A percentile compares a stretch with the other conserved stretches of the same genome.
These are phyloP conservation scores for Papilio helenus DNA, from an alignment of 1,140 invertebrate genomes.

Conservation along the genomic window DNA sequence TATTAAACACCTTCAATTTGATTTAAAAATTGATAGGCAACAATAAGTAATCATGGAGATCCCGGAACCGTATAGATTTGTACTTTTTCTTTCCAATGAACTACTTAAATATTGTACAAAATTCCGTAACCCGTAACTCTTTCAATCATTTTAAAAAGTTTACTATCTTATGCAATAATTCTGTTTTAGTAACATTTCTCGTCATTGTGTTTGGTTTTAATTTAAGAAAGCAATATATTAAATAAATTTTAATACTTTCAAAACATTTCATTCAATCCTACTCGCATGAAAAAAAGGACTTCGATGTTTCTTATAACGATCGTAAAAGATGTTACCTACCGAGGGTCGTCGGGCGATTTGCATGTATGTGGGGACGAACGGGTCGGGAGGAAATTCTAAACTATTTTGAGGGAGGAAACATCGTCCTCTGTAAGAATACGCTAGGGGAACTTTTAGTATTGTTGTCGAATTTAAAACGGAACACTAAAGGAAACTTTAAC, in stretches of 20 bases:
- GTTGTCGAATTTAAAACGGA: constrained; percentile 36
- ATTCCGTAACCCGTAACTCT: no score
- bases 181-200: no score
- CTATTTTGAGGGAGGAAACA: constrained; percentile 36
- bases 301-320: constrained; percentile 26
- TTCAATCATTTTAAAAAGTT: no score
- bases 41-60: no score
- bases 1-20: no score
- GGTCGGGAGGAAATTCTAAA: constrained; percentile 33
- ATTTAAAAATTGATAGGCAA: no score
- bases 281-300: not conserved
- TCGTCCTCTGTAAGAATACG: constrained; percentile 33
- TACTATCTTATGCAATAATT: no score
- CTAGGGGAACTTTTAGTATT: constrained; percentile 36
- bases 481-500: constrained; percentile 21
- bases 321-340: constrained; percentile 29
- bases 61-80: no score
- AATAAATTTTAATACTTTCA: not conserved
- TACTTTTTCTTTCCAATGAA: no score
- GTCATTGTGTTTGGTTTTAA: not conserved
- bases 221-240: not conserved
- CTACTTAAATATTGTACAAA: no score
- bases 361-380: constrained; percentile 30
- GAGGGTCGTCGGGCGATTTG: constrained; percentile 23
- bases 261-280: not conserved